Percentiles rank a stretch among this genome's conserved stretches.
These are phyloP conservation scores for Megaceryle torquata DNA, from an alignment of 2,113 vertebrate species.

Conservation along the genomic window DNA sequence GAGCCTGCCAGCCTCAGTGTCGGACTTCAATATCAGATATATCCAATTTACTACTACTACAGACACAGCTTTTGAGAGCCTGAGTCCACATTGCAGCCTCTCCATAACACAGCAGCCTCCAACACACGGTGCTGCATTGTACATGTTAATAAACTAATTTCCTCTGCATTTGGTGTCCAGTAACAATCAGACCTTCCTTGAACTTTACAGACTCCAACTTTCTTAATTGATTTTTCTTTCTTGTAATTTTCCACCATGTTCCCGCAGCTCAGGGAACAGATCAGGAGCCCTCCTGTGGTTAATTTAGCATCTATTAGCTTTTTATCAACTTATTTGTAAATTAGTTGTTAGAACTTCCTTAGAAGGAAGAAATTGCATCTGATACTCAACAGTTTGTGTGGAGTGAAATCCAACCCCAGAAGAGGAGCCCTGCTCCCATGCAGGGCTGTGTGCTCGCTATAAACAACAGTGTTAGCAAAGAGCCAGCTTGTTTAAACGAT, in stretches of 20 bases:
- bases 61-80: neutral
- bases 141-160: neutral
- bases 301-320: constrained; percentile 9
- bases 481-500: neutral
- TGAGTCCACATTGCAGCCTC: neutral
- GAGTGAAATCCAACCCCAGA: accelerated
- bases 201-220: neutral
- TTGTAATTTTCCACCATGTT: neutral
- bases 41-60: neutral
- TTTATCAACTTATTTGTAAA: neutral
- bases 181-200: neutral
- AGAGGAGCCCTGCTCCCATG: neutral
- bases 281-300: neutral
- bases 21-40: neutral
- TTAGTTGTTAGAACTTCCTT: neutral
- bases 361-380: neutral
- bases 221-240: neutral
- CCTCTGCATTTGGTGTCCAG: neutral
- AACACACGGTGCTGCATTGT: neutral
- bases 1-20: neutral
- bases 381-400: accelerated
- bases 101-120: neutral
- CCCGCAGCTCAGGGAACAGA: neutral
- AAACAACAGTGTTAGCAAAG: neutral
- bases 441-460: neutral